phyloP scores from a whole-genome alignment of 2,113 vertebrate species.

The Rana temporaria region DNA sequence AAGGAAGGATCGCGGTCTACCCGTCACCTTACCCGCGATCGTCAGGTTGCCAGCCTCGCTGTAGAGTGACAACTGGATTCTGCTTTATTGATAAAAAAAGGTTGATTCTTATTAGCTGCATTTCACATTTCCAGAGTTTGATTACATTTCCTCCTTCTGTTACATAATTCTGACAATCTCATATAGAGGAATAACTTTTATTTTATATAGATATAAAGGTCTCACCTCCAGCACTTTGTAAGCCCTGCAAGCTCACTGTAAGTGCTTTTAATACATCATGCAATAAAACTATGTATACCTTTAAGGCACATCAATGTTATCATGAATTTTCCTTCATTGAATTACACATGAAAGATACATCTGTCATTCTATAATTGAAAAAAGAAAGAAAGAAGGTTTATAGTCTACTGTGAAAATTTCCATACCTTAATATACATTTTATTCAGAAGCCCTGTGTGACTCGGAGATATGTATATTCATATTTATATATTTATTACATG shows the following conservation, averaged over 20 bases:
- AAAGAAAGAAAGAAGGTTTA: conserved; percentile 4
- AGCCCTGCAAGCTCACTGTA: conserved; percentile 33
- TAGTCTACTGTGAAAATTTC: neutral
- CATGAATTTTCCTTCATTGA: conserved; percentile 51
- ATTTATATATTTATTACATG: too few relatives aligned
- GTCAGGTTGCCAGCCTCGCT: too few relatives aligned
- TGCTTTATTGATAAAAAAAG: too few relatives aligned
- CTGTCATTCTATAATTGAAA: conserved; percentile 54
- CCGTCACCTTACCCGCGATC: too few relatives aligned
- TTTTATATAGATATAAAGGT: neutral
- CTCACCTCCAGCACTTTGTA: conserved; percentile 13
- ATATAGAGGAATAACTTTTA: too few relatives aligned
- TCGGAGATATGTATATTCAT: too few relatives aligned
- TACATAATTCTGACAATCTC: too few relatives aligned
- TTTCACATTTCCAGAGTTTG: too few relatives aligned
- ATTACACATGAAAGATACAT: conserved; percentile 51
- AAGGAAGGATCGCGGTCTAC: too few relatives aligned
- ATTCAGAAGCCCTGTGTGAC: neutral
- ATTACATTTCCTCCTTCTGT: too few relatives aligned
- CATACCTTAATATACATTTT: conserved; percentile 17
- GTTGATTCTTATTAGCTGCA: too few relatives aligned
- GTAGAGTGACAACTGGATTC: too few relatives aligned
- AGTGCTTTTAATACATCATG: conserved; percentile 53
- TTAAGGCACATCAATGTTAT: conserved; percentile 49
- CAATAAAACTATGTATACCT: conserved; percentile 51